Conservation (phyloP, 2,888 invertebrate genomes). For the Drosophila mimetica region DNA sequence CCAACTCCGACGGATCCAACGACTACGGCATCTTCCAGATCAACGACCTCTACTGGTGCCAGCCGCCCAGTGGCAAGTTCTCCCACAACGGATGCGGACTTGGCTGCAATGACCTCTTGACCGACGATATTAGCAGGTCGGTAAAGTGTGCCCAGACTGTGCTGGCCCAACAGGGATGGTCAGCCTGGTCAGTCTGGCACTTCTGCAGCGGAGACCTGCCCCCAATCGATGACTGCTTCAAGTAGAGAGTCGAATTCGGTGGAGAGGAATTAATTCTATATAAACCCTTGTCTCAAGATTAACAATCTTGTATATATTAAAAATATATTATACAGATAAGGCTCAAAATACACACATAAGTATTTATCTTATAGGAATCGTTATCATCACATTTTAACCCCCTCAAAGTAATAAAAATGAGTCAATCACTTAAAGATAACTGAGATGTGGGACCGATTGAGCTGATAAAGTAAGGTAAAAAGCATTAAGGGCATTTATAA, state of each 20-base stretch:
- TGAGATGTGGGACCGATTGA: neutral
- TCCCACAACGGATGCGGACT: constrained; percentile 70
- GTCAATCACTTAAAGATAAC: neutral
- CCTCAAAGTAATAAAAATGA: too few relatives aligned
- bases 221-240: constrained; percentile 64
- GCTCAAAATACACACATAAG: too few relatives aligned
- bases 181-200: constrained; percentile 75
- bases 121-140: constrained; percentile 67
- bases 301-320: too few relatives aligned
- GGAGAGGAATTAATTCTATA: too few relatives aligned
- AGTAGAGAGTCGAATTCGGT: neutral
- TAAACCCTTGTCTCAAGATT: too few relatives aligned
- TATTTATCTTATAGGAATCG: too few relatives aligned
- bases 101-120: constrained; percentile 61
- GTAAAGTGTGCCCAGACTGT: constrained; percentile 71
- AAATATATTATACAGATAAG: too few relatives aligned
- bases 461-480: neutral
- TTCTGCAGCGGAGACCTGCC: constrained; percentile 62
- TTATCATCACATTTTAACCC: too few relatives aligned
- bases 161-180: constrained; percentile 67
- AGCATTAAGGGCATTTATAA: neutral
- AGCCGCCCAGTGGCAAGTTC: constrained; percentile 46
- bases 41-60: constrained; percentile 81
- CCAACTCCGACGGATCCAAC: constrained; percentile 84
- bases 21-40: constrained; percentile 83